Conservation (phyloP, 2,113 vertebrate species). For the Actenoides lindsayi region DNA sequence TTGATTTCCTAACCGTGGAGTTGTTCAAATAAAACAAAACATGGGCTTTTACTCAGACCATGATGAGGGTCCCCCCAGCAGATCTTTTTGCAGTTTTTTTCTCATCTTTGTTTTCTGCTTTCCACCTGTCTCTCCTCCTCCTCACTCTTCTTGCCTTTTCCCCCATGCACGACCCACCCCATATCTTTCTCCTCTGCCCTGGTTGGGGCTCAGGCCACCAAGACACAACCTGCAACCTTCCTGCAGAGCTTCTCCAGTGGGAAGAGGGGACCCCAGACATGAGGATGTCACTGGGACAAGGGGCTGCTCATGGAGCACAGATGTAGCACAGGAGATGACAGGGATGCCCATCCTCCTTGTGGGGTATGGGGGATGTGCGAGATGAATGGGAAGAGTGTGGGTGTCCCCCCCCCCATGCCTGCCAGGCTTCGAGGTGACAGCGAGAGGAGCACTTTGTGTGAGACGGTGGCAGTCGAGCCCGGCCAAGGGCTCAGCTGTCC, state of each 20-base stretch:
- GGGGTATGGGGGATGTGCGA: rapidly evolving
- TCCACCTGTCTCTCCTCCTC: neutral
- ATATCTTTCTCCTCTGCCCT: neutral
- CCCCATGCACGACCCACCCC: neutral
- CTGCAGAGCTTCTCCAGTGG: neutral
- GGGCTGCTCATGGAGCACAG: neutral
- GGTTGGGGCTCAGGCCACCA: neutral
- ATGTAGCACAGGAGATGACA: neutral
- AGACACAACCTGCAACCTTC: neutral
- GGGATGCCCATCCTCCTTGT: neutral
- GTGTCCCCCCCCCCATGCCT: neutral
- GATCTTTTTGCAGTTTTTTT: neutral
- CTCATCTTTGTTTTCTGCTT: neutral
- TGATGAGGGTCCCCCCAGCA: neutral
- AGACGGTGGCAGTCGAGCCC: neutral
- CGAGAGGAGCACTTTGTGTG: slow-evolving; percentile 6
- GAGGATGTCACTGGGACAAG: neutral
- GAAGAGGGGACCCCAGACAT: neutral
- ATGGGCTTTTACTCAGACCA: neutral
- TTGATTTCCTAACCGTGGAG: neutral
- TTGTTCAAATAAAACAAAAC: neutral
- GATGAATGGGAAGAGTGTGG: neutral
- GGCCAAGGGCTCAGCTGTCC: neutral
- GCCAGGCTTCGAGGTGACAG: neutral
- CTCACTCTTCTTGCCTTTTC: neutral